A percentile compares a stretch with the other conserved stretches of the same genome.
These are phyloP conservation scores for Rapana venosa DNA, from an alignment of 2,888 invertebrate genomes.

Conservation along the genomic window DNA sequence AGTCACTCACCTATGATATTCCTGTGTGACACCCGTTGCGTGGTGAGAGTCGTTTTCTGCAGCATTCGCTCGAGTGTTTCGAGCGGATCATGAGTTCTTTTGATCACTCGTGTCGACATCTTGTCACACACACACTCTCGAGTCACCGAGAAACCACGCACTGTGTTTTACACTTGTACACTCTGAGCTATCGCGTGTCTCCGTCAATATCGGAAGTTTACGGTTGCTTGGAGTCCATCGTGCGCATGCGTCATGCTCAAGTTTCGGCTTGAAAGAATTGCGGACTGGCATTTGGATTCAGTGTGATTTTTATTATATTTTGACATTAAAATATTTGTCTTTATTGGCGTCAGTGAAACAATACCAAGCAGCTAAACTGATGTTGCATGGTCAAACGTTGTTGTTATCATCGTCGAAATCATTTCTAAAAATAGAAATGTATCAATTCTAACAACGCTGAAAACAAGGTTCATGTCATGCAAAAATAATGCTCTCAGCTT, in stretches of 20 bases:
- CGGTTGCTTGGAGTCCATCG: constrained; percentile 62
- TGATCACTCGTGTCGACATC: constrained; percentile 55
- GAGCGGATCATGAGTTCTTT: constrained; percentile 61
- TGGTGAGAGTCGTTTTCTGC: constrained; percentile 72
- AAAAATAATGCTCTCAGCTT: no score
- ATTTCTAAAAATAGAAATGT: no score
- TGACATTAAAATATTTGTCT: background rate
- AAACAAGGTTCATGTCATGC: no score
- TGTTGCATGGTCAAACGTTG: no score
- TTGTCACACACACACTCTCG: constrained; percentile 32
- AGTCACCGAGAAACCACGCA: constrained; percentile 5
- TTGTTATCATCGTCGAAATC: no score
- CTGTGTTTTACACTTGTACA: constrained; percentile 27
- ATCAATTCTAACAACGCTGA: no score
- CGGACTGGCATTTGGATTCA: background rate
- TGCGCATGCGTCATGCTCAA: constrained; percentile 33
- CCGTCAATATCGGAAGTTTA: constrained; percentile 64
- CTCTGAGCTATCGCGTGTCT: constrained; percentile 39
- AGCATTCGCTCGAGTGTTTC: constrained; percentile 72
- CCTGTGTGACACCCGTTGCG: constrained; percentile 69
- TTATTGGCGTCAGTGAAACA: background rate
- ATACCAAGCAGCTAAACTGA: no score
- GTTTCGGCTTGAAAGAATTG: background rate
- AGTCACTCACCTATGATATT: constrained; percentile 71
- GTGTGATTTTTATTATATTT: background rate